Conservation (phyloP, 2,888 invertebrate species). For the Drosophila parthenogenetica region DNA sequence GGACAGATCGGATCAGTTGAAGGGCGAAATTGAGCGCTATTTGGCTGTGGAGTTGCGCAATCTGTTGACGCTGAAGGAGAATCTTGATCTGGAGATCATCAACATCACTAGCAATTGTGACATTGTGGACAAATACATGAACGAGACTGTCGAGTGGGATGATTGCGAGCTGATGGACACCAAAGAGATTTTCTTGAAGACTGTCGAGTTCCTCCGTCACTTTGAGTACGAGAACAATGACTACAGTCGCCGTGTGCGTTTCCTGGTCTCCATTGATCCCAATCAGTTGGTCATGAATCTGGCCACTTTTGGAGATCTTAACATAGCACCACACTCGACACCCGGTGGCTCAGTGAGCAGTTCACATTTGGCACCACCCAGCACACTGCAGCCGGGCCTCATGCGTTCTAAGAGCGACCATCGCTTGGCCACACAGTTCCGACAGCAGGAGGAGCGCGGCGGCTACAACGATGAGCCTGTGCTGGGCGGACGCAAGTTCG, state of each 20-base stretch:
- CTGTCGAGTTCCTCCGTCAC: constrained; percentile 97
- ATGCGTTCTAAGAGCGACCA: constrained; percentile 98
- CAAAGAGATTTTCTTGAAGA: constrained; percentile 97
- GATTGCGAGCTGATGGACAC: constrained; percentile 97
- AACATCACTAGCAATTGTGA: constrained; percentile 99
- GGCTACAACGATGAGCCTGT: constrained; percentile 90
- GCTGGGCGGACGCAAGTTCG: constrained; percentile 91
- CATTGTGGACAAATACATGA: constrained; percentile 97
- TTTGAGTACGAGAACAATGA: constrained; percentile 97
- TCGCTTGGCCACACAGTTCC: constrained; percentile 94
- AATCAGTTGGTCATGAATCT: constrained; percentile 95
- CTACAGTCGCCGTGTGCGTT: constrained; percentile 93
- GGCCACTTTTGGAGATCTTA: constrained; percentile 95
- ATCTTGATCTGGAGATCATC: constrained; percentile 96
- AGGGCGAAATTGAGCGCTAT: constrained; percentile 96
- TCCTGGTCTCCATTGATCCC: constrained; percentile 95
- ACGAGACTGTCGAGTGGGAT: constrained; percentile 95
- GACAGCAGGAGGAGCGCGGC: constrained; percentile 93
- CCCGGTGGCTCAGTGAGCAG: constrained; percentile 84
- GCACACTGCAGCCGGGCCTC: constrained; percentile 90
- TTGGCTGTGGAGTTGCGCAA: constrained; percentile 94
- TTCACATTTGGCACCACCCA: constrained; percentile 87
- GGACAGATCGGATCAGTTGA: constrained; percentile 94
- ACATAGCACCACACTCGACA: constrained; percentile 88
- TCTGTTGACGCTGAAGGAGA: constrained; percentile 94